phyloP scores from a whole-genome alignment of 2,888 invertebrate species.

The Acanthococcus lagerstroemiae region DNA sequence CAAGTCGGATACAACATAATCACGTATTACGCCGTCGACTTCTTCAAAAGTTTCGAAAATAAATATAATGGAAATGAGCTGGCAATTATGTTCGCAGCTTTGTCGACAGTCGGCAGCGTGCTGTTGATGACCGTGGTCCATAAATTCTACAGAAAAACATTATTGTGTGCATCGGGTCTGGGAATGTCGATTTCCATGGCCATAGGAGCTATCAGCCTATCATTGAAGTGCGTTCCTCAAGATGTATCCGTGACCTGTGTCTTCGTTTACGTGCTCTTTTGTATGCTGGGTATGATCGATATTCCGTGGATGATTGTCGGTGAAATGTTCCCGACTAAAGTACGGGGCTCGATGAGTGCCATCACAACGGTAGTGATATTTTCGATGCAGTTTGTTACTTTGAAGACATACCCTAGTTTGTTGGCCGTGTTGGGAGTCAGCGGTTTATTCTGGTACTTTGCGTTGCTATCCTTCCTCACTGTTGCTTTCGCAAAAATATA shows the following conservation, averaged over 20 bases:
- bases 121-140: slow-evolving; percentile 51
- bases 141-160: slow-evolving; percentile 51
- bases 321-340: slow-evolving; percentile 57
- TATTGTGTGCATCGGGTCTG: slow-evolving; percentile 53
- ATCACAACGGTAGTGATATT: slow-evolving; percentile 60
- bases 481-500: slow-evolving; percentile 7
- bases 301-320: slow-evolving; percentile 66
- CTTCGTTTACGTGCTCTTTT: slow-evolving; percentile 57
- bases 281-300: slow-evolving; percentile 63
- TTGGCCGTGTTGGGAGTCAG: not conserved
- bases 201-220: slow-evolving; percentile 44
- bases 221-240: slow-evolving; percentile 38
- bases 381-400: slow-evolving; percentile 56
- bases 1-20: slow-evolving; percentile 63
- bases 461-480: slow-evolving; percentile 11
- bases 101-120: slow-evolving; percentile 51
- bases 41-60: slow-evolving; percentile 57
- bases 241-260: slow-evolving; percentile 50
- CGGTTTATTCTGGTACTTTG: slow-evolving; percentile 20
- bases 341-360: slow-evolving; percentile 58
- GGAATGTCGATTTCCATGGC: slow-evolving; percentile 50
- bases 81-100: slow-evolving; percentile 57
- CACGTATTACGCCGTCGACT: slow-evolving; percentile 59
- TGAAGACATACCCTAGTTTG: slow-evolving; percentile 53
- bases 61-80: slow-evolving; percentile 56